phyloP scores from a whole-genome alignment of 2,113 vertebrate species.

The Aviceda subcristata region DNA sequence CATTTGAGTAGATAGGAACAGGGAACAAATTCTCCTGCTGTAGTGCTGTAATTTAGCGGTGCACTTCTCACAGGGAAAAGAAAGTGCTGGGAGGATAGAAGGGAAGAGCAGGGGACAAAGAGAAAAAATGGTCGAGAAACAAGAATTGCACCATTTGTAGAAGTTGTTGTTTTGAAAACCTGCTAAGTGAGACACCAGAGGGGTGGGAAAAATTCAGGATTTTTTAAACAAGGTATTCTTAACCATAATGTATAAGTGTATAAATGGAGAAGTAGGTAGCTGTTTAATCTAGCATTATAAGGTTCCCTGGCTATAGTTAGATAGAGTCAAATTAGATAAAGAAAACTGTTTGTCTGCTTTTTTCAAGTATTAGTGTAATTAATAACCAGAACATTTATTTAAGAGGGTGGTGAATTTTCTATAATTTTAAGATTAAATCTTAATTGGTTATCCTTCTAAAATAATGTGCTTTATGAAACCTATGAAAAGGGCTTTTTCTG shows the following conservation, averaged over 20 bases:
- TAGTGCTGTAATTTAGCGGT: background rate
- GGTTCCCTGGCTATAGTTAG: background rate
- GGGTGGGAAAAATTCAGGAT: background rate
- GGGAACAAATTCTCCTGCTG: background rate
- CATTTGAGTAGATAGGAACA: background rate
- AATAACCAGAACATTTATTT: constrained; percentile 42
- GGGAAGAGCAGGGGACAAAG: background rate
- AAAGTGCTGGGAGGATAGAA: background rate
- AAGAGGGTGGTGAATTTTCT: constrained; percentile 3
- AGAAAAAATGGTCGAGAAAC: background rate
- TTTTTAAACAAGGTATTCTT: background rate
- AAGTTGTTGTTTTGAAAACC: background rate
- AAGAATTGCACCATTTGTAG: background rate
- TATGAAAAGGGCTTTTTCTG: background rate
- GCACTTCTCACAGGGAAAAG: background rate
- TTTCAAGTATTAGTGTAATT: constrained; percentile 10
- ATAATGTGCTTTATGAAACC: background rate
- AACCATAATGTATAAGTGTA: background rate
- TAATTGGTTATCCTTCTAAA: constrained; percentile 34
- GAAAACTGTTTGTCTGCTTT: constrained; percentile 19
- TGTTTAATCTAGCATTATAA: background rate
- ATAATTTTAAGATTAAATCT: constrained; percentile 49
- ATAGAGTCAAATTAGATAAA: background rate
- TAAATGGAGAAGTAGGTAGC: background rate
- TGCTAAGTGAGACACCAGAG: background rate